Percentiles rank a stretch among this genome's conserved stretches.
Evolutionary conservation across 2,113 vertebrate species (phyloP).

Genomic region (Odontophorus gujanensis): DNA sequence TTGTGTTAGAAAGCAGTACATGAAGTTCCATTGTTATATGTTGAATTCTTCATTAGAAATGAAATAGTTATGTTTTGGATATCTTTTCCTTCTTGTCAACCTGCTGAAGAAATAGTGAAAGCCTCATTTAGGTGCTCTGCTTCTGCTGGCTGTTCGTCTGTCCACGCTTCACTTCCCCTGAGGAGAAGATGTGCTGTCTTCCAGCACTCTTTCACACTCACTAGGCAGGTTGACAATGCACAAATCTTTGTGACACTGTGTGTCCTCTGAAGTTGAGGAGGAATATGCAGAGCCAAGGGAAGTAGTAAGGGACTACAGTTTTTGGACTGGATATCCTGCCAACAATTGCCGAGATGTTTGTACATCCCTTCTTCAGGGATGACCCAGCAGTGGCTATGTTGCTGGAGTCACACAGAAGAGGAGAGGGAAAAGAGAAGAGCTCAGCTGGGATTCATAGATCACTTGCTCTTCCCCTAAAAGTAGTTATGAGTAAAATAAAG

Average conservation of each 20-base stretch:
- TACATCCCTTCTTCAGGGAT: not conserved
- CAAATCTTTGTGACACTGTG: not conserved
- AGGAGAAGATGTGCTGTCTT: not conserved
- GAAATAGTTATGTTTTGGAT: not conserved
- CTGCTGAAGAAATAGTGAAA: not conserved
- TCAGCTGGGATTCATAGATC: not conserved
- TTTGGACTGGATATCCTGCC: not conserved
- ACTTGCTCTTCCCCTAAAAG: not conserved
- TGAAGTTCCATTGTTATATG: not conserved
- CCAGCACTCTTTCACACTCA: not conserved
- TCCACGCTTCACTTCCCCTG: not conserved
- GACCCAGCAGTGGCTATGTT: not conserved
- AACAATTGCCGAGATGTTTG: not conserved
- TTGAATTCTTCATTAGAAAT: not conserved
- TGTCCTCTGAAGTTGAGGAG: not conserved
- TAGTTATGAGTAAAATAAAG: not conserved
- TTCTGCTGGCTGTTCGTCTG: not conserved
- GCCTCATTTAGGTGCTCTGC: not conserved
- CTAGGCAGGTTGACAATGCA: not conserved
- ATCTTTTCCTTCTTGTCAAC: not conserved
- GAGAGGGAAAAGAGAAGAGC: not conserved
- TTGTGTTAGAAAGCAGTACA: not conserved
- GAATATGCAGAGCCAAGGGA: not conserved
- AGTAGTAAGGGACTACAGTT: not conserved
- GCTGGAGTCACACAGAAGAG: not conserved